Evolutionary conservation across 2,113 vertebrate genomes (phyloP).

Genomic region (human (Homo sapiens)): DNA sequence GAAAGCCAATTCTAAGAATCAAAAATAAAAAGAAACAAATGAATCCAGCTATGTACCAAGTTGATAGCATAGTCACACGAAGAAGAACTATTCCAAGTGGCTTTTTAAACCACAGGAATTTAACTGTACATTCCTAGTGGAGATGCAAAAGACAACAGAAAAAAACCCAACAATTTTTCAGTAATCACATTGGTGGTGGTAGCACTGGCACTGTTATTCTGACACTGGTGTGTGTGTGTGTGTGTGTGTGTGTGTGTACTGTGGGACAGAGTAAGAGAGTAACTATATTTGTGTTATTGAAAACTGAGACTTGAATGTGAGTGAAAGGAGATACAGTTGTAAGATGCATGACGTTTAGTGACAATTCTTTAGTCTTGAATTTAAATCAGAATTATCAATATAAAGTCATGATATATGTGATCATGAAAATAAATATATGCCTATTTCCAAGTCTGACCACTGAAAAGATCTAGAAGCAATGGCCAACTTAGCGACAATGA

Average conservation of each 20-base stretch:
- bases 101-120: background rate
- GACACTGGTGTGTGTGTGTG: background rate
- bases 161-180: background rate
- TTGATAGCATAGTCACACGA: background rate
- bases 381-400: background rate
- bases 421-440: background rate
- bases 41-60: background rate
- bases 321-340: background rate
- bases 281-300: background rate
- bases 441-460: background rate
- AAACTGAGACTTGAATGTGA: background rate
- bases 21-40: background rate
- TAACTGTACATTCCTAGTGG: background rate
- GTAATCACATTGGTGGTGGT: background rate
- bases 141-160: background rate
- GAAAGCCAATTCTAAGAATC: background rate
- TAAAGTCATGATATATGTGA: background rate
- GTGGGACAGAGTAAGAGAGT: background rate
- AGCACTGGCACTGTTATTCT: background rate
- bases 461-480: background rate
- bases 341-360: background rate
- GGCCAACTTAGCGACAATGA: background rate
- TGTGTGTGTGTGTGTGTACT: no score
- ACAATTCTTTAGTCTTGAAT: background rate
- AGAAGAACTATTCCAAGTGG: background rate